phyloP scores from a whole-genome alignment of 92 coral and sea anemone genomes.

The Micromussa lordhowensis region DNA sequence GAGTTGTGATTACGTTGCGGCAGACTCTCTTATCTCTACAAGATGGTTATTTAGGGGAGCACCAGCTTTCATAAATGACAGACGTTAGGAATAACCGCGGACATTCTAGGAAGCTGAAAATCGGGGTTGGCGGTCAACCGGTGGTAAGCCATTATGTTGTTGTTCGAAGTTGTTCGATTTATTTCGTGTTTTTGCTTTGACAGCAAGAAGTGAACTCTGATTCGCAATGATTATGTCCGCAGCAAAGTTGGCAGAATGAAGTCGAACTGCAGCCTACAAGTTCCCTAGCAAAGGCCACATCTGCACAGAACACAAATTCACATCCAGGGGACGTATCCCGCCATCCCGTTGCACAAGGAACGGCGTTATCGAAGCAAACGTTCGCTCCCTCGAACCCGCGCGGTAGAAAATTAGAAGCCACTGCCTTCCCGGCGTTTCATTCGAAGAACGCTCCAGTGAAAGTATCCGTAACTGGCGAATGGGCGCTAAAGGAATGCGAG shows the following conservation, averaged over 20 bases:
- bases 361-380: slow-evolving; percentile 73
- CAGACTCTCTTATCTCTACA: neutral
- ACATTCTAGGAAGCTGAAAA: slow-evolving; percentile 78
- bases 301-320: slow-evolving; percentile 79
- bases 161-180: neutral
- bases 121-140: slow-evolving; percentile 87
- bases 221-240: slow-evolving; percentile 38
- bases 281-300: slow-evolving; percentile 73
- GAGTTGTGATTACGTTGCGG: neutral
- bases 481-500: slow-evolving; percentile 91
- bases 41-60: slow-evolving; percentile 1
- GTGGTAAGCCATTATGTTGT: slow-evolving; percentile 64
- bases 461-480: slow-evolving; percentile 92
- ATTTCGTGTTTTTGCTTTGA: slow-evolving; percentile 6
- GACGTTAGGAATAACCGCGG: slow-evolving; percentile 71
- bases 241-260: slow-evolving; percentile 87
- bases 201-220: neutral
- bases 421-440: slow-evolving; percentile 74
- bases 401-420: slow-evolving; percentile 48
- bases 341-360: slow-evolving; percentile 75
- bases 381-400: slow-evolving; percentile 44
- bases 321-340: slow-evolving; percentile 50
- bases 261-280: slow-evolving; percentile 79
- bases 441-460: slow-evolving; percentile 84
- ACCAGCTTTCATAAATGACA: slow-evolving; percentile 57